Base-by-base conservation (phyloP, 2,113 vertebrate genomes). In the Scomber japonicus region DNA sequence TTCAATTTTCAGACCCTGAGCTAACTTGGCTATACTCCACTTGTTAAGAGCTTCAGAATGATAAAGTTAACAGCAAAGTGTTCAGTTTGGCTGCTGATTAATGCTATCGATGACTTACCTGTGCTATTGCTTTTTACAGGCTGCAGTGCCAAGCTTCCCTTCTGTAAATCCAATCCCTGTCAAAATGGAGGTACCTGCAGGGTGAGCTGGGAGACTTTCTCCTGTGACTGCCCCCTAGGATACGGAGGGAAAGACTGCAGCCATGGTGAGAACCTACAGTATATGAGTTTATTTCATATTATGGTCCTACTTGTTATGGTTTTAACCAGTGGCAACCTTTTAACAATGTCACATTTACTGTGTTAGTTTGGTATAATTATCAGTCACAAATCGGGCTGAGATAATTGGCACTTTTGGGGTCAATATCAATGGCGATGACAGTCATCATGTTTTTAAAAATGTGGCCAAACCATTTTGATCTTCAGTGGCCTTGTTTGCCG, bases 161-260 rank as follows among this genome's bases (percentile, higher is more conserved):
- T 97, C 91, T 99, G 98, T 0, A 96, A 98, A 74, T 97, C 97
- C 50, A 96, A 91, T 87, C 97, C 98, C 4, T 99, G 98, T 89
- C 97, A 99, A 92, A 99, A 99, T 0, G 97, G 95, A 0, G 98
- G 98, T 64, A 95, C 94, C 48, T 99, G 98, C 93, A 94, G 95
- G 3, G 96, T 97, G 82, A 97, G 95, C 91, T 99, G 98, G 98
- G 97, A 97, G n/a, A 97, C 97, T 11, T 99, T 96, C 85, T 95
- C 94, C 87, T 99, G 98, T 31, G 96, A 97, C 89, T 99, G 98
- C 84, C 97, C 97, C 0, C 90, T 97, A 31, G 98, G 98, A 67
- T 99, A 97, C 0, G 98, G 98, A 80, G 98, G 98, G 78, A 98
- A 97, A 89, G 98, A 99, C 89, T 99, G 98, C 89, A 96, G 93